A percentile compares a stretch with the other conserved stretches of the same genome.
These are phyloP conservation scores for Heteromormyrus szaboi DNA, from an alignment of 2,797 vertebrate species.

Conservation along the genomic window DNA sequence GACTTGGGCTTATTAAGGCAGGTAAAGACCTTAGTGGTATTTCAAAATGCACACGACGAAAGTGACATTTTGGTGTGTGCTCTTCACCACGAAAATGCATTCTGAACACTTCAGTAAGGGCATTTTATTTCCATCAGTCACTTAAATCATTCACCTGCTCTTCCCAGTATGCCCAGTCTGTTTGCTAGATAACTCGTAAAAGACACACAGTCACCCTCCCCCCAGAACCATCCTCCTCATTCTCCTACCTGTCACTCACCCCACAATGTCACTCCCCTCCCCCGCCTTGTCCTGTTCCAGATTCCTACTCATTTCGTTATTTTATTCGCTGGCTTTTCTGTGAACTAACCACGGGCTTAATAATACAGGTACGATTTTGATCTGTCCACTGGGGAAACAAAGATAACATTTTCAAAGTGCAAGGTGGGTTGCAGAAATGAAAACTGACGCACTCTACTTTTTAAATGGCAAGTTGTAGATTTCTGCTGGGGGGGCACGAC, in stretches of 20 bases:
- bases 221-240: neutral
- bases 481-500: neutral
- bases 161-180: neutral
- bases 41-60: neutral
- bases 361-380: neutral
- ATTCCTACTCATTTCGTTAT: neutral
- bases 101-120: neutral
- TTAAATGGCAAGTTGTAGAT: neutral
- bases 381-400: neutral
- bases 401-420: conserved; percentile 3
- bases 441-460: neutral
- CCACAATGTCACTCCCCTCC: neutral
- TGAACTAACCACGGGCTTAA: neutral
- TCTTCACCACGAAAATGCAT: neutral
- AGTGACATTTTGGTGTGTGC: neutral
- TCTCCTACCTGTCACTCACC: conserved; percentile 14
- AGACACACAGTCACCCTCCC: neutral
- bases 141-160: neutral
- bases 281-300: neutral
- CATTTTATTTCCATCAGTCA: neutral
- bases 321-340: neutral
- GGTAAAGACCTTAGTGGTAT: neutral
- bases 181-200: neutral
- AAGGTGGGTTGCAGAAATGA: neutral
- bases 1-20: neutral